These are phyloP conservation scores for Aphidius gifuensis DNA, from an alignment of 1,140 invertebrate species.

Conservation along the genomic window DNA sequence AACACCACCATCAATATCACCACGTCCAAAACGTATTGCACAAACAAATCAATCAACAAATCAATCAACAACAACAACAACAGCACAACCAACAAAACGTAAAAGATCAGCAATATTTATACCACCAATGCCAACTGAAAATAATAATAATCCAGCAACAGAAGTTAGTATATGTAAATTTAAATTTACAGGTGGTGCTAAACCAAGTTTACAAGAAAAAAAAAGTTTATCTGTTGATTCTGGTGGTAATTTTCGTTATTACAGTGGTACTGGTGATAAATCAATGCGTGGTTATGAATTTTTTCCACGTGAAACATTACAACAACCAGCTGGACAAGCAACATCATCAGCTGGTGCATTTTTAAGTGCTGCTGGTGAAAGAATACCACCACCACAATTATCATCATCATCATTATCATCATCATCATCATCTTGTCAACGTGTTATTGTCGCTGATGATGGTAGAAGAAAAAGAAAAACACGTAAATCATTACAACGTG, in stretches of 20 bases:
- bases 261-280: slow-evolving; percentile 71
- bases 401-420: too few species aligned
- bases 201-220: slow-evolving; percentile 83
- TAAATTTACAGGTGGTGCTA: slow-evolving; percentile 86
- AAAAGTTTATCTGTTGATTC: slow-evolving; percentile 86
- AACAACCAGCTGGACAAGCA: slow-evolving; percentile 55
- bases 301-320: slow-evolving; percentile 67
- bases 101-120: slow-evolving; percentile 80
- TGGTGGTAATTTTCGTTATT: slow-evolving; percentile 81
- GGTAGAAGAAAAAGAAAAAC: slow-evolving; percentile 69
- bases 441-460: slow-evolving; percentile 45
- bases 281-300: slow-evolving; percentile 75
- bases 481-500: slow-evolving; percentile 76
- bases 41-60: slow-evolving; percentile 32
- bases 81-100: slow-evolving; percentile 60
- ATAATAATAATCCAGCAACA: slow-evolving; percentile 69
- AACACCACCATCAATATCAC: slow-evolving; percentile 35
- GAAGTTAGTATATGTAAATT: slow-evolving; percentile 90
- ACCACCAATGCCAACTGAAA: slow-evolving; percentile 71
- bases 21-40: slow-evolving; percentile 43
- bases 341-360: slow-evolving; percentile 55
- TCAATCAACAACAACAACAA: neutral
- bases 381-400: slow-evolving; percentile 46
- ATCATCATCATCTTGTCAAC: slow-evolving; percentile 25
- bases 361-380: slow-evolving; percentile 56